Evolutionary conservation across 2,888 invertebrate species (phyloP), one percentile per base, ranked within the genome.

Genomic region (Blera fallax): DNA sequence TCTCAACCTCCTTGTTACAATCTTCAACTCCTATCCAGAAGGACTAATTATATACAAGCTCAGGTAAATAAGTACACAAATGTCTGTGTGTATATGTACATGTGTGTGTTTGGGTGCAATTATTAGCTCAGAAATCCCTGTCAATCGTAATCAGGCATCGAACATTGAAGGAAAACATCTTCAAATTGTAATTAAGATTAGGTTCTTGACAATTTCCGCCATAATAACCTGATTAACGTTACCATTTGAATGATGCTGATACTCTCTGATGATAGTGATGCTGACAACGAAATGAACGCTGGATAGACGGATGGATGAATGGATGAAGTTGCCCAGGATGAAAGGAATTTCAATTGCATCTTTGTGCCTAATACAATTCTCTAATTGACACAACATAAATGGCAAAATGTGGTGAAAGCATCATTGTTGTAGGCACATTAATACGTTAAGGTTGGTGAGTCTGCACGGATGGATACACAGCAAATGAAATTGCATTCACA

Each of bases 141-240:
- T 74, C 54, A 54, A 43, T 54, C 54, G 16, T 24, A 64, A 64
- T 74, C 74, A 74, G n/a, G 8, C 32, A 74, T 54, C 64, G 45
- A 74, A 74, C 18, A 45, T 64, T 52, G 43, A 24, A 24, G 64
- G 64, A 54, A 54, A 54, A 16, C 74, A 54, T 64, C 74, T 64
- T 54, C 62, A 74, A 62, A 52, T 64, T 64, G 40, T 74, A 74
- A 64, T 74, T 64, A 64, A 64, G 64, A 52, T 64, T 43, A 52
- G 52, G 62, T 52, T 45, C 74, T 64, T 45, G 52, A 64, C 64
- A 52, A 74, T 74, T 54, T 74, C 43, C 74, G 54, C 50, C 32
- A 24, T 48, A 45, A 37, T 48, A 27, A 34, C 73, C 72, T 45
- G 60, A 72, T 72, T 72, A 40, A 60, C 18, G 72, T 56, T 32